phyloP scores from a whole-genome alignment of 2,797 vertebrate species.

The Ambastaia sidthimunki region DNA sequence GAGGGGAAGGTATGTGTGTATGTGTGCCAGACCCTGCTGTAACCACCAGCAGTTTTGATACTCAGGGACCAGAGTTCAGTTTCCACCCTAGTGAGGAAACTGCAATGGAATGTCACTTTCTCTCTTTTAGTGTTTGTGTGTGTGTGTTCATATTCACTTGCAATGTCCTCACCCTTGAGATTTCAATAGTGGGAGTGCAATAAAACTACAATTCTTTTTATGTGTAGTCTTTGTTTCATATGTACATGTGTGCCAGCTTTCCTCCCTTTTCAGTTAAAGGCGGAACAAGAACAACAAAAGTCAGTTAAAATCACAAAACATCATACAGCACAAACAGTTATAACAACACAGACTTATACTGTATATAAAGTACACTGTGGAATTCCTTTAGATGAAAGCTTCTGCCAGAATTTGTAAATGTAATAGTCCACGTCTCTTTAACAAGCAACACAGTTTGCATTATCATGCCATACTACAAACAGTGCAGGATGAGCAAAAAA shows the following conservation, averaged over 20 bases:
- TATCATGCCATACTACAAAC: neutral
- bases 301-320: constrained; percentile 1
- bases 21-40: constrained; percentile 63
- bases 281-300: neutral
- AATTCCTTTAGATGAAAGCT: neutral
- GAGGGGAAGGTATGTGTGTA: constrained; percentile 4
- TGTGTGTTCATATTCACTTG: constrained; percentile 43
- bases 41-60: constrained; percentile 62
- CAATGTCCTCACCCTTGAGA: constrained; percentile 46
- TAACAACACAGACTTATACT: neutral
- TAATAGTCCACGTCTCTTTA: neutral
- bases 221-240: neutral
- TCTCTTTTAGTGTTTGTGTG: constrained; percentile 44
- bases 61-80: constrained; percentile 63
- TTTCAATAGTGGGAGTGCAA: constrained; percentile 44
- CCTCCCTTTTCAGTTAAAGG: constrained; percentile 7
- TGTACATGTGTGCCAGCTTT: constrained; percentile 5
- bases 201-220: neutral
- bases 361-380: neutral
- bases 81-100: constrained; percentile 71
- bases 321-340: neutral
- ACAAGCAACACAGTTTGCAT: neutral
- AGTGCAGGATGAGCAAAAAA: neutral
- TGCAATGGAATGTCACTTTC: constrained; percentile 67
- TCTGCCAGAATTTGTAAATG: neutral